Base-by-base conservation (phyloP, 1,140 invertebrate species). In the Pogonognathellus flavescens region DNA sequence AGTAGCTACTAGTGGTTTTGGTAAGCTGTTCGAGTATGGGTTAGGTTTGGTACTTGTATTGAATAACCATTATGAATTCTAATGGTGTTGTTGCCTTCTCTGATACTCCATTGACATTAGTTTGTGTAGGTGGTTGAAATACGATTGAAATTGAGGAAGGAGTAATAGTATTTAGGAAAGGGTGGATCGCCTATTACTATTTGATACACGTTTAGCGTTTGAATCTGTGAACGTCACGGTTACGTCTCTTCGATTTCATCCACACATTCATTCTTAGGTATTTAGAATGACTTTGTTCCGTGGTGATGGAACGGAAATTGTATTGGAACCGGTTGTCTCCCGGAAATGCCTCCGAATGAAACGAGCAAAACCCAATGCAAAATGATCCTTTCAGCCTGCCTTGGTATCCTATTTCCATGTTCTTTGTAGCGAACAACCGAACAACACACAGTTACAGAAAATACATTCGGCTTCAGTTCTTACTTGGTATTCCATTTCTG, bases 251-350 rank as follows among this genome's bases (percentile, higher is more conserved):
- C 80, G 11, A 53, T 52, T 57, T 81, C 70, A 84, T 76, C 66
- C 66, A 18, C 16, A 62, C 53, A 76, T 84, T 25, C 53, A 80
- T 76, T 50, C 83, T 31, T 18, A 70, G 62, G 83, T 84, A 76
- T 84, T 80, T 80, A 84, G 60, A 84, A 52, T 53, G 60, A 50
- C 70, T 84, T 80, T 76, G 66, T 80, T 84, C 72, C 52, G 49
- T 80, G 83, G 50, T 80, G 41, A 60, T 84, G 52, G 66, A 84
- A 80, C 83, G 83, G 83, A 84, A 84, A 84, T 84, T 57, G 83
- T 80, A 84, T 84, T 84, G 83, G 70, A 84, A 76, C 14, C 62
- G 72, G 60, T 80, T 86, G 31, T 53, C 70, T 83, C 80, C 82
- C 82, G 80, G 85, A 84, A 60, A 84, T 50, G 62, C 31, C n/a